phyloP scores from a whole-genome alignment of 2,888 invertebrate species.

The Hyppa rectilinea region DNA sequence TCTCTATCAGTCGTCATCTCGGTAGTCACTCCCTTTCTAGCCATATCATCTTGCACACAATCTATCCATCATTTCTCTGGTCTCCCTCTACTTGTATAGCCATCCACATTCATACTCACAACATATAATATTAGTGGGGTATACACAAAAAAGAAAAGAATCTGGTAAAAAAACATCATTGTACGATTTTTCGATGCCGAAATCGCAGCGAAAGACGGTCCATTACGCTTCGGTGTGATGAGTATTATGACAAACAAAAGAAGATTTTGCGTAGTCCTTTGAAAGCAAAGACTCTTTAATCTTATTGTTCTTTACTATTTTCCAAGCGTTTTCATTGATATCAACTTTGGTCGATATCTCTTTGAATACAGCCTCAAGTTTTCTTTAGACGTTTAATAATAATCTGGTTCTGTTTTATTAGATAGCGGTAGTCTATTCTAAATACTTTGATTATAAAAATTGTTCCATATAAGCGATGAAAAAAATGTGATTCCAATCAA shows the following conservation, averaged over 20 bases:
- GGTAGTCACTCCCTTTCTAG: too few relatives aligned
- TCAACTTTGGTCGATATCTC: conserved; percentile 61
- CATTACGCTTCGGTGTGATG: conserved; percentile 70
- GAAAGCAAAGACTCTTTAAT: conserved; percentile 79
- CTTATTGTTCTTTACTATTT: conserved; percentile 81
- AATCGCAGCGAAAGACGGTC: background rate
- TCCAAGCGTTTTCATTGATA: conserved; percentile 67
- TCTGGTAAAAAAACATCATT: background rate
- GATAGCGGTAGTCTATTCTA: conserved; percentile 9
- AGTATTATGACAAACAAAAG: conserved; percentile 75
- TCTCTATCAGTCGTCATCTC: too few relatives aligned
- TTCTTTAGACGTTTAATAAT: conserved; percentile 24
- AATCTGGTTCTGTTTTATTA: conserved; percentile 17
- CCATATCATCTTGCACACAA: too few relatives aligned
- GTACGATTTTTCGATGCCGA: too few relatives aligned
- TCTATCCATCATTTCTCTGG: too few relatives aligned
- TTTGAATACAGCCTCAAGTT: conserved; percentile 41
- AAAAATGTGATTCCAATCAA: background rate
- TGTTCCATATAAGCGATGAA: too few relatives aligned
- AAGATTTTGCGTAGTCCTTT: conserved; percentile 77
- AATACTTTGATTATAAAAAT: too few relatives aligned
- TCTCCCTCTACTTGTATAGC: too few relatives aligned
- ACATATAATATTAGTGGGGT: too few relatives aligned
- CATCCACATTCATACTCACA: too few relatives aligned
- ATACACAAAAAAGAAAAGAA: too few relatives aligned